phyloP scores from a whole-genome alignment of 2,888 invertebrate genomes.

The Timema cristinae region DNA sequence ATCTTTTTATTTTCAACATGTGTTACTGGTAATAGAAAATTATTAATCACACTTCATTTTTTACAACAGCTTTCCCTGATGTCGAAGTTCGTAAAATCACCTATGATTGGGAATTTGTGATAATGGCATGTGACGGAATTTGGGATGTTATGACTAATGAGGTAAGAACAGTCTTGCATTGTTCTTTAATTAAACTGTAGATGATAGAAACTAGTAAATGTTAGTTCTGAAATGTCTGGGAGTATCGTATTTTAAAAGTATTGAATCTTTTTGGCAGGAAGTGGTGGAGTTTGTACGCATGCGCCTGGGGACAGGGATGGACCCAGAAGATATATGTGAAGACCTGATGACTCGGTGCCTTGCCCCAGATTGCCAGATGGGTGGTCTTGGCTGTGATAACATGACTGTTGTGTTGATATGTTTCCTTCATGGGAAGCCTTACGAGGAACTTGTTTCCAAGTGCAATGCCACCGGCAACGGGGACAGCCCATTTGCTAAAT shows the following conservation, averaged over 20 bases:
- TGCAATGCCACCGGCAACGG: constrained; percentile 34
- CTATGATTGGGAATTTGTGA: constrained; percentile 92
- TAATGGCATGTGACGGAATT: constrained; percentile 97
- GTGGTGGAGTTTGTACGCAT: constrained; percentile 86
- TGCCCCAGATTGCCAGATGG: constrained; percentile 95
- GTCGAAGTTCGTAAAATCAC: constrained; percentile 75
- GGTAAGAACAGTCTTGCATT: constrained; percentile 43
- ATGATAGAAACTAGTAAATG: neutral
- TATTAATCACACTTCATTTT: constrained; percentile 8
- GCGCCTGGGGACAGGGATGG: constrained; percentile 73
- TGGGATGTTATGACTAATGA: constrained; percentile 98
- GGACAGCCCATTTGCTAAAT: neutral
- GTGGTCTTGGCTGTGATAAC: constrained; percentile 96
- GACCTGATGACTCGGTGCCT: constrained; percentile 91
- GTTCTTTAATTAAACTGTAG: constrained; percentile 5
- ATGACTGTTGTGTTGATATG: constrained; percentile 95
- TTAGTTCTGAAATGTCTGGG: neutral
- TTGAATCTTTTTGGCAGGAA: constrained; percentile 52
- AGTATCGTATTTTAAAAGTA: neutral
- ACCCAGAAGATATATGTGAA: constrained; percentile 95
- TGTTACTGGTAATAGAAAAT: too few species aligned
- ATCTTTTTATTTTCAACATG: too few species aligned
- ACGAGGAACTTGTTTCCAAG: constrained; percentile 44
- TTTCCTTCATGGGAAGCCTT: constrained; percentile 59
- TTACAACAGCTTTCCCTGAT: constrained; percentile 81